A percentile compares a stretch with the other conserved stretches of the same genome.
phyloP scores from a whole-genome alignment of 2,113 vertebrate species.

The Lathamus discolor region DNA sequence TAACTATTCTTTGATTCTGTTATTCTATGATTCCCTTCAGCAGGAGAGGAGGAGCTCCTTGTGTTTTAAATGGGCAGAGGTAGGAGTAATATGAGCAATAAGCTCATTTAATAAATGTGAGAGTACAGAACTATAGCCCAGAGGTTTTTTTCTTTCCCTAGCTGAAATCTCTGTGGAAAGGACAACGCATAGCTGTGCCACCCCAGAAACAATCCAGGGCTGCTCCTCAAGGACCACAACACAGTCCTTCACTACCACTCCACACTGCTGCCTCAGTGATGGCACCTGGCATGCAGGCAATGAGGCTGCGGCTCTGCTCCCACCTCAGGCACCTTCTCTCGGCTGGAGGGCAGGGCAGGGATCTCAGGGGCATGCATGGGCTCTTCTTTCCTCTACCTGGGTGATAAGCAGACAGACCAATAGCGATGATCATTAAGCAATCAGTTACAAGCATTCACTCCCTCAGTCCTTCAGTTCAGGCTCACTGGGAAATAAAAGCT shows the following conservation, averaged over 20 bases:
- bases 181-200: fast-evolving
- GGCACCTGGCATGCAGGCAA: fast-evolving
- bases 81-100: background rate
- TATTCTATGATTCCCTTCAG: background rate
- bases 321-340: background rate
- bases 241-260: background rate
- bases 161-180: background rate
- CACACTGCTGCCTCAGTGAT: fast-evolving
- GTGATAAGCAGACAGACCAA: background rate
- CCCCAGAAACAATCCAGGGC: fast-evolving
- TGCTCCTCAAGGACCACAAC: background rate
- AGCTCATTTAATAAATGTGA: background rate
- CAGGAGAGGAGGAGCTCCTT: background rate
- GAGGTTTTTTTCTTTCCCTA: fast-evolving
- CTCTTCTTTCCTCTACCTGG: background rate
- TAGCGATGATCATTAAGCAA: fast-evolving
- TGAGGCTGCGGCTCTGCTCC: fast-evolving
- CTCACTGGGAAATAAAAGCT: background rate
- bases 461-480: background rate
- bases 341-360: background rate
- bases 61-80: background rate
- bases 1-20: background rate
- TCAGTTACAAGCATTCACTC: fast-evolving
- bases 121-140: background rate
- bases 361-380: fast-evolving